phyloP scores from a whole-genome alignment of 2,888 invertebrate species.

The Sylvicola cinctus region DNA sequence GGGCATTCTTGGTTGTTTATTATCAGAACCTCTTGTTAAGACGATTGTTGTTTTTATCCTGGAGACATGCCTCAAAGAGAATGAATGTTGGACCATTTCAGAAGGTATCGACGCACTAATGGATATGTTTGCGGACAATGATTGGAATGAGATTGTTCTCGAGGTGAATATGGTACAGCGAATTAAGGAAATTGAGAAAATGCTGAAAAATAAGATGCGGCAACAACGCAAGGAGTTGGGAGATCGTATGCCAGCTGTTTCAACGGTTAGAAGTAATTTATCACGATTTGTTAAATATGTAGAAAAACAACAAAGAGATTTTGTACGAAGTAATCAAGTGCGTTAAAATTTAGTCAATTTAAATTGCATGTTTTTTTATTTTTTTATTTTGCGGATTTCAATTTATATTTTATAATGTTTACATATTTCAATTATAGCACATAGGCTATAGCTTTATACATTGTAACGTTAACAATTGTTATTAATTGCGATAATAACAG shows the following conservation, averaged over 20 bases:
- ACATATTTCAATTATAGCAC: too few species aligned
- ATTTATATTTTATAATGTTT: too few species aligned
- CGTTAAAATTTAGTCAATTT: neutral
- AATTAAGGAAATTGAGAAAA: slow-evolving; percentile 32
- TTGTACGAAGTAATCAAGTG: neutral
- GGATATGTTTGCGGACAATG: slow-evolving; percentile 59
- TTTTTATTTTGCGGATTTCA: too few species aligned
- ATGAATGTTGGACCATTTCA: slow-evolving; percentile 48
- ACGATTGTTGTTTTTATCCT: slow-evolving; percentile 37
- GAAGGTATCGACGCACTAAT: slow-evolving; percentile 55
- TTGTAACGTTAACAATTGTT: too few species aligned
- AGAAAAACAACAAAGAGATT: slow-evolving; percentile 10
- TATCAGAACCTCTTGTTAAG: slow-evolving; percentile 19
- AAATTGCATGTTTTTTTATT: neutral
- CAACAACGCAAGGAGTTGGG: slow-evolving; percentile 42
- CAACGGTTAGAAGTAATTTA: slow-evolving; percentile 46
- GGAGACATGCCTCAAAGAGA: slow-evolving; percentile 31
- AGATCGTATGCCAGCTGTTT: slow-evolving; percentile 46
- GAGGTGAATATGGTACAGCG: slow-evolving; percentile 42
- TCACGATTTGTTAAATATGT: slow-evolving; percentile 47
- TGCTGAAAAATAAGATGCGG: slow-evolving; percentile 44
- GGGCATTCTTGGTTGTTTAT: slow-evolving; percentile 31
- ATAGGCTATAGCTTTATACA: too few species aligned
- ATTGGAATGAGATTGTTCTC: slow-evolving; percentile 39
- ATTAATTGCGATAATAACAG: too few species aligned